These are phyloP conservation scores for Mormyrus hasselquistii DNA, from an alignment of 2,797 vertebrate species.

Conservation along the genomic window DNA sequence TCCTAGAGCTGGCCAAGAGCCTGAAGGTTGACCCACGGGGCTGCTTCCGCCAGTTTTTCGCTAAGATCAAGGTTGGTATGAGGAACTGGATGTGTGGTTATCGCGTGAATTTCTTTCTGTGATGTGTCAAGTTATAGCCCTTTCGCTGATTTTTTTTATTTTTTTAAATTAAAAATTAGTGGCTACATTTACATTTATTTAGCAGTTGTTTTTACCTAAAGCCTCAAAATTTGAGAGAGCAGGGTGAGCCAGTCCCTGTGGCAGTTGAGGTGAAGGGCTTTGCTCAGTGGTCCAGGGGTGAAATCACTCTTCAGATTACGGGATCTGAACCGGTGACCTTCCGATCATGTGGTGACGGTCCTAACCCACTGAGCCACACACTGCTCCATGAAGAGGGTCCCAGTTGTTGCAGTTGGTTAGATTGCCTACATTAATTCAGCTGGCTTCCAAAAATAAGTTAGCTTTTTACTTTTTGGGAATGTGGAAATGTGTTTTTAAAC, in stretches of 20 bases:
- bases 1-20: conserved; percentile 74
- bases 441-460: neutral
- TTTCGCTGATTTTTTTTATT: neutral
- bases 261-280: neutral
- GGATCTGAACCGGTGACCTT: neutral
- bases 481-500: neutral
- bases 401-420: neutral
- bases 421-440: neutral
- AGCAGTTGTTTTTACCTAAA: neutral
- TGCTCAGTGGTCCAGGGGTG: neutral
- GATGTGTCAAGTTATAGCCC: neutral
- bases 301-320: neutral
- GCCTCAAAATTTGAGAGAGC: neutral
- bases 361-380: neutral
- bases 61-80: conserved; percentile 78
- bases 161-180: neutral
- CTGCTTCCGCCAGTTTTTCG: conserved; percentile 84
- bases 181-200: neutral
- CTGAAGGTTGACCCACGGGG: conserved; percentile 76
- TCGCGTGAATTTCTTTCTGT: neutral
- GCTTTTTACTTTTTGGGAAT: neutral
- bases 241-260: neutral
- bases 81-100: neutral
- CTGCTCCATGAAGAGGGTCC: neutral
- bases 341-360: neutral